Evolutionary conservation across 2,888 invertebrate species (phyloP), one percentile per base, ranked within the genome.

Genomic region (Entomobrya proxima): DNA sequence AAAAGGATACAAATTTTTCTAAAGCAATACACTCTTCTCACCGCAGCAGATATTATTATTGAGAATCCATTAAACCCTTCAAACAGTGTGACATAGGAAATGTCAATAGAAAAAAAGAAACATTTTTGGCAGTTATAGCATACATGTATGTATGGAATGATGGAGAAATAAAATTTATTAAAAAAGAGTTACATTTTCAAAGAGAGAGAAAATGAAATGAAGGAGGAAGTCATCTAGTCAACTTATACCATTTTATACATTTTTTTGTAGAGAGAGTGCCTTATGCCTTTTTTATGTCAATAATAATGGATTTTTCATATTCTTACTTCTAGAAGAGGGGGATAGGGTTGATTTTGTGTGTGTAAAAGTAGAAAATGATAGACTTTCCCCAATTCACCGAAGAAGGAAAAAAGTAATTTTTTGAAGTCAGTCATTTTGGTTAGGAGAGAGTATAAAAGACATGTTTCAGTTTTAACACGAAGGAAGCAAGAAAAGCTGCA

Each of bases 11-110:
- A 40, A 58, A 24, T 69, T 44, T 47, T 72, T 69, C 15, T 13
- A 2, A 44, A 44, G 50, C 35, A 72, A 35, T 44, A 67, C 50
- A 67, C 67, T n/a, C 18, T 27, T 58, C 35, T 24, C 7, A 21
- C 18, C 52, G n/a, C 9, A 13, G 24, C 30, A 21, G 47, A 58
- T 75, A 44, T 83, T 40, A 47, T 44, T 69, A 75, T 67, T 55
- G 67, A 52, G 61, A 85, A 85, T 80, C 79, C 85, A 85, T 85
- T 85, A 85, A 85, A 85, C 85, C 85, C 79, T 85, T 85, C 85
- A 75, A 52, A 72, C 77, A 40, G 61, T 85, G 75, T 80, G 85
- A 85, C 85, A 80, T 50, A 52, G 85, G 61, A 79, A 85, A 80
- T 85, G 85, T 85, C 85, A 85, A 85, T 85, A 47, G 15, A 18